Percentiles rank a stretch among this genome's conserved stretches.
phyloP scores from a whole-genome alignment of 2,888 invertebrate genomes.

The Mimumesa dahlbomi region DNA sequence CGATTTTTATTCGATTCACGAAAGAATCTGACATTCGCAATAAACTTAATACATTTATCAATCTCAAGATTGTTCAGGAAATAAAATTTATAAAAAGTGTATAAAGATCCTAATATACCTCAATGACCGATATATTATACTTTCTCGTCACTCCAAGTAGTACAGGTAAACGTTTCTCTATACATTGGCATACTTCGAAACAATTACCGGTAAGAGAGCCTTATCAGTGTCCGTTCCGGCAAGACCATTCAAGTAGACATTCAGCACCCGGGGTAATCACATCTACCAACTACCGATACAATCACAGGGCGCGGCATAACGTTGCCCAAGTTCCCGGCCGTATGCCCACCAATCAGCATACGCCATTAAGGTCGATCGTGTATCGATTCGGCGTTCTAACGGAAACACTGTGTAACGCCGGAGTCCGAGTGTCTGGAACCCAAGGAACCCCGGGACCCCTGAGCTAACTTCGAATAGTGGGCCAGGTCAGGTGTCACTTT shows the following conservation, averaged over 20 bases:
- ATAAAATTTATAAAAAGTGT: too few relatives aligned
- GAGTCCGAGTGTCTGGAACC: slow-evolving; percentile 1
- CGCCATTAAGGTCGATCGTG: slow-evolving; percentile 42
- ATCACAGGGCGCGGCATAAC: slow-evolving; percentile 32
- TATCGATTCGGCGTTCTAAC: slow-evolving; percentile 35
- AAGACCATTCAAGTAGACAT: background rate
- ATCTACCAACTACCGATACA: slow-evolving; percentile 18
- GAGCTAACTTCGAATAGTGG: slow-evolving; percentile 26
- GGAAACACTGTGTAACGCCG: slow-evolving; percentile 13
- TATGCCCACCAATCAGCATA: slow-evolving; percentile 40
- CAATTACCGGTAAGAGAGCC: background rate
- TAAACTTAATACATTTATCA: too few relatives aligned
- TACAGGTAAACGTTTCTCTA: too few relatives aligned
- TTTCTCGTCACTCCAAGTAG: too few relatives aligned
- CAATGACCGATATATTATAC: too few relatives aligned
- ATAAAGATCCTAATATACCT: too few relatives aligned
- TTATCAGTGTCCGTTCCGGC: background rate
- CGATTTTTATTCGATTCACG: too few relatives aligned
- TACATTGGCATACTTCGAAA: background rate
- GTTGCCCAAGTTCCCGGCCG: slow-evolving; percentile 20
- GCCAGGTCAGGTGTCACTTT: slow-evolving; percentile 55
- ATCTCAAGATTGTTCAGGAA: too few relatives aligned
- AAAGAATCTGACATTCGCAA: too few relatives aligned
- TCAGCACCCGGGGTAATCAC: slow-evolving; percentile 12
- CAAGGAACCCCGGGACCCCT: slow-evolving; percentile 26